Evolutionary conservation across 1,140 invertebrate genomes (phyloP).

Genomic region (Pectinophora gossypiella): DNA sequence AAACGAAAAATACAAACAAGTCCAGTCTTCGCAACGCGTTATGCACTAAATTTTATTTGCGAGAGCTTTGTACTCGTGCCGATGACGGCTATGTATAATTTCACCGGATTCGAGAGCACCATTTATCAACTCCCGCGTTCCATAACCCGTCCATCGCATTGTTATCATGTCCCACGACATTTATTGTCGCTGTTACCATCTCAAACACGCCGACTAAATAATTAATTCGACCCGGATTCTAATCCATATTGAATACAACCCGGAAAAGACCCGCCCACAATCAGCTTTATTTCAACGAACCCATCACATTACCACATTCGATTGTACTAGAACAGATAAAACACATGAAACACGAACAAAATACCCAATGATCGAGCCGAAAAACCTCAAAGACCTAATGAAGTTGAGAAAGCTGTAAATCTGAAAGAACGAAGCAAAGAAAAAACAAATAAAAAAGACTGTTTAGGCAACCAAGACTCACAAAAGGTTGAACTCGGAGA

Average conservation of each 20-base stretch:
- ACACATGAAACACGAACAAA: background rate
- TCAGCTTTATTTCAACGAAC: background rate
- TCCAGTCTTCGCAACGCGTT: background rate
- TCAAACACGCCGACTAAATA: constrained; percentile 38
- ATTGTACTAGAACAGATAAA: background rate
- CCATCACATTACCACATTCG: background rate
- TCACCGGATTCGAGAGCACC: constrained; percentile 24
- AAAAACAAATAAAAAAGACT: background rate
- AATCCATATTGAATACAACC: constrained; percentile 21
- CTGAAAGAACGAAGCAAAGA: background rate
- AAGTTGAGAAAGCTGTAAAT: background rate
- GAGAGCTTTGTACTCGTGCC: constrained; percentile 25
- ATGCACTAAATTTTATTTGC: background rate
- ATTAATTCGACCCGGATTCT: constrained; percentile 21
- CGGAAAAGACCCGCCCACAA: background rate
- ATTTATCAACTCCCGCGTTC: constrained; percentile 49
- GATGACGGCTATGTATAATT: constrained; percentile 48
- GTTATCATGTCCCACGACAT: constrained; percentile 52
- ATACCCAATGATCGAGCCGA: background rate
- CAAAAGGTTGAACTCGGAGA: background rate
- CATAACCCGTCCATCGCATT: constrained; percentile 53
- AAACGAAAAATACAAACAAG: background rate
- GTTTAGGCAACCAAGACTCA: background rate
- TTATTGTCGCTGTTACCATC: constrained; percentile 41
- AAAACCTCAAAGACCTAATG: background rate